Evolutionary conservation across 1,140 invertebrate genomes (phyloP).

Genomic region (Orius insidiosus): DNA sequence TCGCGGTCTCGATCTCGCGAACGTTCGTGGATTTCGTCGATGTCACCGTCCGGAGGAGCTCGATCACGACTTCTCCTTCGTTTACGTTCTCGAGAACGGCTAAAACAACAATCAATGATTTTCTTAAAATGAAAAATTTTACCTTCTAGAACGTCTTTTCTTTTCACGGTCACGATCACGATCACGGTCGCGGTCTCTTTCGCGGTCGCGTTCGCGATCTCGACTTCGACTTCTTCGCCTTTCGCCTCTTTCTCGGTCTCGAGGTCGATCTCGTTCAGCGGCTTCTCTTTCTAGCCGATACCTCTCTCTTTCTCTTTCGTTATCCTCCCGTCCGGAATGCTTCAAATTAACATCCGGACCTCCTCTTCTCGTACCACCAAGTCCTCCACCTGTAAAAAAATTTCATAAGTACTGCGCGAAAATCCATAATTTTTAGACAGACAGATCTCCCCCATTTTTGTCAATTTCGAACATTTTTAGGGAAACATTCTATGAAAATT

Average conservation of each 20-base stretch:
- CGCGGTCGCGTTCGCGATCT: conserved; percentile 22
- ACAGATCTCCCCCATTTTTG: too few species aligned
- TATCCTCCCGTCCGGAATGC: conserved; percentile 85
- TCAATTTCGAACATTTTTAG: too few species aligned
- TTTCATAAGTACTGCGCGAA: conserved; percentile 1
- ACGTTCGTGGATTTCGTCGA: too few species aligned
- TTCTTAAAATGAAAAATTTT: conserved; percentile 2
- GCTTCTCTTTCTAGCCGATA: conserved; percentile 56
- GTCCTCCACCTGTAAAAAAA: conserved; percentile 54
- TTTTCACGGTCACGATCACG: conserved; percentile 35
- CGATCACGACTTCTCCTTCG: conserved; percentile 31
- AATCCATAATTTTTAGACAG: too few species aligned
- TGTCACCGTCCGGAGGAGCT: neutral
- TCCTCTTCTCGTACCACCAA: conserved; percentile 79
- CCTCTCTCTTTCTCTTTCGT: conserved; percentile 59
- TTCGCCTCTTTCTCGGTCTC: conserved; percentile 30
- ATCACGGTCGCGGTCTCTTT: conserved; percentile 22
- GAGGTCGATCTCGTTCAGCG: conserved; percentile 25
- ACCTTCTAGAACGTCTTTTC: conserved; percentile 29
- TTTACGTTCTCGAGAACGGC: conserved; percentile 33
- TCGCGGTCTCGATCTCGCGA: conserved; percentile 25
- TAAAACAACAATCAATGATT: conserved; percentile 16
- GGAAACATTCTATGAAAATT: too few species aligned
- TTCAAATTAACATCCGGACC: conserved; percentile 92
- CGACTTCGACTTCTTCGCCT: conserved; percentile 22